Evolutionary conservation across 2,797 vertebrate genomes (phyloP).

Genomic region (Sarcoramphus papa): DNA sequence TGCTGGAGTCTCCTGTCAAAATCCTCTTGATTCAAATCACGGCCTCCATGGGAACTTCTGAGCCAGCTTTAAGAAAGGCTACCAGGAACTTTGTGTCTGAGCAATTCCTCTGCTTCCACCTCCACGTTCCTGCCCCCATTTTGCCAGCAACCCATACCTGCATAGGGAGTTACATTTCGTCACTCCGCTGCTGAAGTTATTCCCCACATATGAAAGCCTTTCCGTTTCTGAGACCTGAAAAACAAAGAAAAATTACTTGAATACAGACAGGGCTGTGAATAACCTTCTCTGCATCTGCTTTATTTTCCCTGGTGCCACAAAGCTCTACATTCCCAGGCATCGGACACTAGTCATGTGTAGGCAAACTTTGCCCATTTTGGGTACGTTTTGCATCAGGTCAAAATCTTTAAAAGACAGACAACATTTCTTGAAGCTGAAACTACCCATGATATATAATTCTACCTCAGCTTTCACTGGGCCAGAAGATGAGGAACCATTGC

Average conservation of each 20-base stretch:
- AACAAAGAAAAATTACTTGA: neutral
- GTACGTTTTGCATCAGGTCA: neutral
- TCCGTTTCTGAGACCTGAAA: slow-evolving; percentile 87
- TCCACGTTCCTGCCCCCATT: neutral
- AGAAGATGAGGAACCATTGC: neutral
- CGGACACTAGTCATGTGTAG: fast-evolving
- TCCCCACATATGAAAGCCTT: slow-evolving; percentile 86
- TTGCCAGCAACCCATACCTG: slow-evolving; percentile 76
- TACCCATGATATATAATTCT: neutral
- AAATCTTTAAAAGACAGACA: neutral
- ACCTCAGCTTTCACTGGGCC: neutral
- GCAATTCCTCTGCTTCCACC: neutral
- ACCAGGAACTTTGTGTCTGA: neutral
- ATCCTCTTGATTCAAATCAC: fast-evolving
- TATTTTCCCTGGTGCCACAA: neutral
- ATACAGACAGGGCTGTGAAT: too few species aligned
- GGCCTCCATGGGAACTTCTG: fast-evolving
- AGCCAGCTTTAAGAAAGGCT: neutral
- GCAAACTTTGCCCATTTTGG: neutral
- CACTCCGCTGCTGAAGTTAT: slow-evolving; percentile 79
- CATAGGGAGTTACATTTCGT: slow-evolving; percentile 85
- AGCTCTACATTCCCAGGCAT: neutral
- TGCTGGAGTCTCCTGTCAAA: neutral
- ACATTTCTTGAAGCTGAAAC: neutral
- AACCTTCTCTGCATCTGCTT: neutral